Percentiles rank a stretch among this genome's conserved stretches.
Evolutionary conservation across 2,888 invertebrate species (phyloP).

Genomic region (Macrosiphum euphorbiae): DNA sequence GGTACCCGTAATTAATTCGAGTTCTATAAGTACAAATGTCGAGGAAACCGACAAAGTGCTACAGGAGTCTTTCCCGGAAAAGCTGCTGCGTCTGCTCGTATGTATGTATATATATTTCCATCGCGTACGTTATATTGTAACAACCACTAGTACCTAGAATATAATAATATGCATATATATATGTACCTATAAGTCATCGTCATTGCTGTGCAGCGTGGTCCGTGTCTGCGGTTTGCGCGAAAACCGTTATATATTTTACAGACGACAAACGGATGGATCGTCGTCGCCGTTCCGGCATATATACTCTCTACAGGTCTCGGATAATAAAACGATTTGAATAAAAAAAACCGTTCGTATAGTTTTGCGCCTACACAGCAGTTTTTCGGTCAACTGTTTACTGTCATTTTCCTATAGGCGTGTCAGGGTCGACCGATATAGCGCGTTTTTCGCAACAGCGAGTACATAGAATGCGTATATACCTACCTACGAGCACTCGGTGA

Average conservation of each 20-base stretch:
- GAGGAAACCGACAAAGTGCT: neutral
- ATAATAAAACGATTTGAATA: neutral
- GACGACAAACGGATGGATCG: neutral
- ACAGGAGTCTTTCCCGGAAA: neutral
- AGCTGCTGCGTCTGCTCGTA: neutral
- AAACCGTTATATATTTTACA: neutral
- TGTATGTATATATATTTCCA: neutral
- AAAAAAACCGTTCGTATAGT: slow-evolving; percentile 5
- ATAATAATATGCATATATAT: neutral
- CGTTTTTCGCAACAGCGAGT: slow-evolving; percentile 28
- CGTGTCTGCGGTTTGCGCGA: neutral
- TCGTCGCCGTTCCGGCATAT: neutral
- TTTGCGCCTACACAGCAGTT: neutral
- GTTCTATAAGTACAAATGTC: neutral
- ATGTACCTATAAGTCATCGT: neutral
- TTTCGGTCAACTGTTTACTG: slow-evolving; percentile 20
- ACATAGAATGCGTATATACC: neutral
- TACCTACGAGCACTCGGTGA: neutral
- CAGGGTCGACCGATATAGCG: slow-evolving; percentile 36
- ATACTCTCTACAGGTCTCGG: too few relatives aligned
- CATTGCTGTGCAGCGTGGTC: neutral
- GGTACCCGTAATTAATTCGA: neutral
- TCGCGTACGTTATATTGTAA: neutral
- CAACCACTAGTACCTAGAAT: neutral
- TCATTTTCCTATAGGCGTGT: slow-evolving; percentile 31